A percentile compares a stretch with the other conserved stretches of the same genome.
phyloP scores from a whole-genome alignment of 1,140 invertebrate species.

The Psix sp. region DNA sequence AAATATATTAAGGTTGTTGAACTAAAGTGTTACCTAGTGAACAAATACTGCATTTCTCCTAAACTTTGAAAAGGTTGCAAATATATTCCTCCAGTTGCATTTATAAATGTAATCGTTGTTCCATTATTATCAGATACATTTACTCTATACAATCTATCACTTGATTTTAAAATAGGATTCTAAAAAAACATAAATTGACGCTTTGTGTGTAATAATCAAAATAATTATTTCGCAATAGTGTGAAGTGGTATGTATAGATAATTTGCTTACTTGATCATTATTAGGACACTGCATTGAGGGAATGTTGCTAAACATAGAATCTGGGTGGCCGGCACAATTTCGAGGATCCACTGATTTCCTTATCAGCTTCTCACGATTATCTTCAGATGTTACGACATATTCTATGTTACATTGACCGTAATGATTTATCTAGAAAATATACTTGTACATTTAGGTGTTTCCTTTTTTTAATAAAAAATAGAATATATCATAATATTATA shows the following conservation, averaged over 20 bases:
- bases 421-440: conserved; percentile 67
- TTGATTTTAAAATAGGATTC: conserved; percentile 71
- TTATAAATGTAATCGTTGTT: conserved; percentile 64
- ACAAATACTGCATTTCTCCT: conserved; percentile 72
- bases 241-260: conserved; percentile 6
- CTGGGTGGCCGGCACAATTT: conserved; percentile 66
- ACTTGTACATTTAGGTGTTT: no score
- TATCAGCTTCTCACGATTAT: conserved; percentile 63
- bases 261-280: conserved; percentile 66
- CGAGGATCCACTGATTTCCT: conserved; percentile 72
- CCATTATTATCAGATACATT: conserved; percentile 41
- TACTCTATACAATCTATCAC: conserved; percentile 70
- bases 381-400: conserved; percentile 66
- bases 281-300: conserved; percentile 69
- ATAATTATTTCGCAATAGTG: no score
- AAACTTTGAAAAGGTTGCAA: conserved; percentile 73
- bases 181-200: no score
- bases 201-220: conserved; percentile 11
- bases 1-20: conserved; percentile 4
- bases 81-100: conserved; percentile 72
- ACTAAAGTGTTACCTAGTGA: conserved; percentile 61
- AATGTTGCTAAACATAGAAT: conserved; percentile 69
- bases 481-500: no score
- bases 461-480: no score
- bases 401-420: conserved; percentile 73